These are phyloP conservation scores for Callopanchax toddi DNA, from an alignment of 2,113 vertebrate species.

Conservation along the genomic window DNA sequence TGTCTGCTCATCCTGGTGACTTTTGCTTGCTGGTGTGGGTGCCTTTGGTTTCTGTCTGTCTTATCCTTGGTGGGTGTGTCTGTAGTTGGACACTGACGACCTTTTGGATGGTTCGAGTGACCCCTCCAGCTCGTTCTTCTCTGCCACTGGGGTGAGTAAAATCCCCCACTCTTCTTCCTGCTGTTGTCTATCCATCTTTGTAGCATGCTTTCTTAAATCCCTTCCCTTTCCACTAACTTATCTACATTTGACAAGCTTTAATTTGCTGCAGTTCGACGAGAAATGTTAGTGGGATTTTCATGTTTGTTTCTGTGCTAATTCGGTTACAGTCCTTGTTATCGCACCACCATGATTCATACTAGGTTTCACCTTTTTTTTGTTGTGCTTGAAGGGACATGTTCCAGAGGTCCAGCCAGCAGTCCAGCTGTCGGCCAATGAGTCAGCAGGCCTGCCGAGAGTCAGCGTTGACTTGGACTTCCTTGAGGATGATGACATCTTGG, in stretches of 20 bases:
- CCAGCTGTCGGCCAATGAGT: conserved; percentile 84
- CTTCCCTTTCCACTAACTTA: conserved; percentile 70
- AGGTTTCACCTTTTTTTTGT: conserved; percentile 30
- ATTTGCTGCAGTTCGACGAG: conserved; percentile 26
- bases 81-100: conserved; percentile 91
- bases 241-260: conserved; percentile 44
- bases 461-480: conserved; percentile 96
- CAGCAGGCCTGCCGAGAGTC: conserved; percentile 80
- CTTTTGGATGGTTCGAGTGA: conserved; percentile 92
- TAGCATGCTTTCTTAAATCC: conserved; percentile 65
- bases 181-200: conserved; percentile 64
- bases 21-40: conserved; percentile 68
- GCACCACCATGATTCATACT: neutral
- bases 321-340: conserved; percentile 1
- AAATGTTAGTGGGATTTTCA: conserved; percentile 27
- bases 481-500: conserved; percentile 94
- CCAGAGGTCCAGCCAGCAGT: conserved; percentile 86
- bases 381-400: conserved; percentile 84
- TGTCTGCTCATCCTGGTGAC: conserved; percentile 71
- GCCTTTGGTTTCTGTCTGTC: conserved; percentile 76
- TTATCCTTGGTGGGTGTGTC: conserved; percentile 73
- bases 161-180: conserved; percentile 63
- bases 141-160: conserved; percentile 88
- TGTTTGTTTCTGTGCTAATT: conserved; percentile 13
- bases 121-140: conserved; percentile 91